Conservation (phyloP, 35 echinoderm and acorn worm genomes). For the Ophioderma brevispina region DNA sequence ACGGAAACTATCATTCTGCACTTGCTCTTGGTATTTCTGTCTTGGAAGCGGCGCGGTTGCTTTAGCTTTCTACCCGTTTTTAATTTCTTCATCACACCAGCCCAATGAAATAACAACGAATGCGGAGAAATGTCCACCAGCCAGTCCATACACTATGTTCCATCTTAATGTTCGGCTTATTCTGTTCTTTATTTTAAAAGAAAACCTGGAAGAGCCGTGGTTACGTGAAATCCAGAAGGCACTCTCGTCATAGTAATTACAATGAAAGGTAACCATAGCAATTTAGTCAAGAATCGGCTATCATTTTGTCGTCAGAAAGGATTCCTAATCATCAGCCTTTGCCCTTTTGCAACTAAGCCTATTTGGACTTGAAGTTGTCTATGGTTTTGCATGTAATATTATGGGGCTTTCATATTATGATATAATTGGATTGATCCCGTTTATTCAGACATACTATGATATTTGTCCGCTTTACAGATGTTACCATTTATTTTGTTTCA, state of each 20-base stretch:
- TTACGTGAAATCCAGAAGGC: no score
- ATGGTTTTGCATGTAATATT: no score
- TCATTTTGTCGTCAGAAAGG: background rate
- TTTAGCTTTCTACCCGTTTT: background rate
- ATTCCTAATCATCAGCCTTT: background rate
- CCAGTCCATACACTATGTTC: no score
- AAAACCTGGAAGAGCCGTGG: no score
- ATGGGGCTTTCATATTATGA: no score
- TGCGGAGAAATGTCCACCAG: no score
- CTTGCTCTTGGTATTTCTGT: background rate
- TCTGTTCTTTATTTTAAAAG: no score
- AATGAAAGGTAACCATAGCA: no score
- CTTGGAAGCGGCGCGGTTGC: background rate
- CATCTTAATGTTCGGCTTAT: no score
- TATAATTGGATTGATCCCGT: background rate
- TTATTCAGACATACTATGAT: background rate
- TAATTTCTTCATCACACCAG: no score
- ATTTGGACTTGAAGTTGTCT: background rate
- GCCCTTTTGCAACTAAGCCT: background rate
- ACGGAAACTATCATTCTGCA: background rate
- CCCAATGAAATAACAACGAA: no score
- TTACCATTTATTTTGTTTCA: background rate
- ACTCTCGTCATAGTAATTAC: no score
- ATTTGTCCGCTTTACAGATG: background rate
- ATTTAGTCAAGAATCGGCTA: background rate